Evolutionary conservation across 1,140 invertebrate species (phyloP).

Genomic region (Meloidogyne floridensis): DNA sequence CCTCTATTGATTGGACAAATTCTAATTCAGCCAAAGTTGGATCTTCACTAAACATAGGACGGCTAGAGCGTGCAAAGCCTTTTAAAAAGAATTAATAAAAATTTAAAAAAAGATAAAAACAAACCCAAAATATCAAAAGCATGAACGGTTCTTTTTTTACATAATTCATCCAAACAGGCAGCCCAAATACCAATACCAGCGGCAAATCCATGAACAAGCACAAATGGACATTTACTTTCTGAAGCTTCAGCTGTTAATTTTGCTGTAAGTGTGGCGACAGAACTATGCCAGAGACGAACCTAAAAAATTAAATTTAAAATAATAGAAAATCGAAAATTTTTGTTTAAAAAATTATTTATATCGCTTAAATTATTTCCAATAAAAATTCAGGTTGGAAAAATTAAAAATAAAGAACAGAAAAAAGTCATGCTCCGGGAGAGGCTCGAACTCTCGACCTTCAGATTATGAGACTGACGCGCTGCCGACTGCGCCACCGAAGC

Average conservation of each 20-base stretch:
- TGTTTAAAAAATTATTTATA: not conserved
- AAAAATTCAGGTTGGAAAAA: not conserved
- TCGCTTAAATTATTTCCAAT: not conserved
- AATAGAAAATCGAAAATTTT: not conserved
- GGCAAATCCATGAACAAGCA: slow-evolving; percentile 90
- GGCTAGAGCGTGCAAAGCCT: slow-evolving; percentile 86
- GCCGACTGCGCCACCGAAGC: slow-evolving; percentile 84
- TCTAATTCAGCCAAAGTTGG: slow-evolving; percentile 81
- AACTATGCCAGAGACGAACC: slow-evolving; percentile 53
- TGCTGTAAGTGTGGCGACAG: slow-evolving; percentile 52
- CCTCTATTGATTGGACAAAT: slow-evolving; percentile 86
- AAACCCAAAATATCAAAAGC: slow-evolving; percentile 81
- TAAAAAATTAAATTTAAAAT: slow-evolving; percentile 17
- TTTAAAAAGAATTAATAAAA: slow-evolving; percentile 30
- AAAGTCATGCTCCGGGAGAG: slow-evolving; percentile 80
- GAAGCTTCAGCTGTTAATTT: slow-evolving; percentile 25
- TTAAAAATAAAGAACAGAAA: slow-evolving; percentile 22
- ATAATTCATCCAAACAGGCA: slow-evolving; percentile 76
- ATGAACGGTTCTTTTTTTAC: slow-evolving; percentile 81
- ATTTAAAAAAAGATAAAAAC: not conserved
- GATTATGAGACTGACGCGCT: slow-evolving; percentile 96
- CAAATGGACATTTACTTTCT: slow-evolving; percentile 73
- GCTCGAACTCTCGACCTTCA: slow-evolving; percentile 94
- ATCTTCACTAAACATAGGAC: slow-evolving; percentile 80
- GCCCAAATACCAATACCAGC: slow-evolving; percentile 71